Conservation (phyloP, 2,113 vertebrate species). For the Dromiciops gliroides region DNA sequence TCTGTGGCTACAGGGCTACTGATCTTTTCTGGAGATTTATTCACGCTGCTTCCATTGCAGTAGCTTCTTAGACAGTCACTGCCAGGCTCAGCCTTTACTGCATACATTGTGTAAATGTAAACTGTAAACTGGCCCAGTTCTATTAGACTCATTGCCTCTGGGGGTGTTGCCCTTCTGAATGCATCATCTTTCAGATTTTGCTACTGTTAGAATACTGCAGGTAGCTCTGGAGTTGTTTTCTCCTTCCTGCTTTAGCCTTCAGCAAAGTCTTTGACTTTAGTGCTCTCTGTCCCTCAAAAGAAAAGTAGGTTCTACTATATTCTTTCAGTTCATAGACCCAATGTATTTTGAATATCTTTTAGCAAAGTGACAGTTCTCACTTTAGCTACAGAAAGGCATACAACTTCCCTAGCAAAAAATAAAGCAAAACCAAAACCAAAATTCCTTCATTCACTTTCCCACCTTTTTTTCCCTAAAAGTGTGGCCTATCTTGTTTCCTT, state of each 20-base stretch:
- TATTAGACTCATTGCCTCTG: too few relatives aligned
- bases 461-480: background rate
- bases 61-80: too few relatives aligned
- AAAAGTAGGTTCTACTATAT: background rate
- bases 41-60: too few relatives aligned
- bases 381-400: background rate
- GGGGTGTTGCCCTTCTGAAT: background rate
- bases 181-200: background rate
- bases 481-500: background rate
- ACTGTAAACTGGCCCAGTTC: too few relatives aligned
- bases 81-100: too few relatives aligned
- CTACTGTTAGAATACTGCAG: background rate
- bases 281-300: background rate
- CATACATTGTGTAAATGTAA: too few relatives aligned
- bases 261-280: background rate
- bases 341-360: background rate
- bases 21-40: too few relatives aligned
- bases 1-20: too few relatives aligned
- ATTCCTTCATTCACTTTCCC: background rate
- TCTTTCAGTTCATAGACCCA: background rate
- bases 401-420: background rate
- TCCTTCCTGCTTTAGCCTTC: background rate
- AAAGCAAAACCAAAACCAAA: background rate
- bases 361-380: background rate
- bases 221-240: background rate